These are phyloP conservation scores for Agrypnia vestita DNA, from an alignment of 1,140 invertebrate genomes.

Conservation along the genomic window DNA sequence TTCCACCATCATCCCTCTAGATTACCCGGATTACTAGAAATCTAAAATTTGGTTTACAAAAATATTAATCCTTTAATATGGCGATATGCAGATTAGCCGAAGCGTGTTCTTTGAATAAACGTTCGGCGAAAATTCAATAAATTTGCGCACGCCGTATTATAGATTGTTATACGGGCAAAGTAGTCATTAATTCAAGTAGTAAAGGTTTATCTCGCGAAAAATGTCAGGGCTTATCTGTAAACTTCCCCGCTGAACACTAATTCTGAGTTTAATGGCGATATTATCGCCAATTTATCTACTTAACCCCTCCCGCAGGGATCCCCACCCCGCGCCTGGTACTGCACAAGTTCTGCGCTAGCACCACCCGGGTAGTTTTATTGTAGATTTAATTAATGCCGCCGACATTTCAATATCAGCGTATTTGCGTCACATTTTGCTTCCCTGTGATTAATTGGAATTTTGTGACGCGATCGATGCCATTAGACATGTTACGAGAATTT, in stretches of 20 bases:
- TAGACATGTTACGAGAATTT: neutral
- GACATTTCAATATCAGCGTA: neutral
- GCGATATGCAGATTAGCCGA: no score
- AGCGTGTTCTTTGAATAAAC: no score
- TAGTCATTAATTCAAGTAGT: neutral
- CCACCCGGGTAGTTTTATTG: neutral
- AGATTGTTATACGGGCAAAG: no score
- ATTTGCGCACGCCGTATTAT: no score
- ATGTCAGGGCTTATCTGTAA: conserved; percentile 52
- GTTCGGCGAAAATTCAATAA: no score
- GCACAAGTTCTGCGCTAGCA: neutral
- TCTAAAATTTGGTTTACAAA: no score
- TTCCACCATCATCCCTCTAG: no score
- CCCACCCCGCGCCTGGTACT: no score
- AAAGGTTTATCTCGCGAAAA: conserved; percentile 43
- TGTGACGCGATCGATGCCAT: neutral
- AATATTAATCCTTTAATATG: no score
- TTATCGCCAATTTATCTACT: conserved; percentile 47
- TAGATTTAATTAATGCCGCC: conserved; percentile 4
- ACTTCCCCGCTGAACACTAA: conserved; percentile 51
- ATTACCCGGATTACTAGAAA: no score
- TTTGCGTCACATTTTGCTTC: conserved; percentile 5
- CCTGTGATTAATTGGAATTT: conserved; percentile 2
- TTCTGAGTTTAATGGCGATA: conserved; percentile 55
- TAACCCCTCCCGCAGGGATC: conserved; percentile 2